These are phyloP conservation scores for Gephyroberyx darwinii DNA, from an alignment of 2,797 vertebrate genomes.

Conservation along the genomic window DNA sequence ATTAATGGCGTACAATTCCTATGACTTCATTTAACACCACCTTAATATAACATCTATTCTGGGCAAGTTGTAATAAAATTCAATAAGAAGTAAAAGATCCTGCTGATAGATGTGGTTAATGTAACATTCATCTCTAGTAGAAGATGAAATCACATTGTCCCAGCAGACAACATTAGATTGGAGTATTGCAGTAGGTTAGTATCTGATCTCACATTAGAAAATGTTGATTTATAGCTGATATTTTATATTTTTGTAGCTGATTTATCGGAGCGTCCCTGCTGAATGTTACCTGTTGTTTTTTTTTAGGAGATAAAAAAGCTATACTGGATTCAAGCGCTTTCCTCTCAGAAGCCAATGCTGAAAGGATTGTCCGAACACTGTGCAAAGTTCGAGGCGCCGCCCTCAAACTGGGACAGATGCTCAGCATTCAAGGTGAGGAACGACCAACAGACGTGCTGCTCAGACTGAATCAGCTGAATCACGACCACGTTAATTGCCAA, in stretches of 20 bases:
- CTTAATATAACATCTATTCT: neutral
- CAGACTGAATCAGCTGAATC: neutral
- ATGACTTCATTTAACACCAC: no score
- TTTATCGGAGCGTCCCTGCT: neutral
- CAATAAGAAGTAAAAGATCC: no score
- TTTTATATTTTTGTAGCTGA: no score
- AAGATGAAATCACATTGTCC: no score
- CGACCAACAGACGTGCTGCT: no score
- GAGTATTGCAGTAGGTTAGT: neutral
- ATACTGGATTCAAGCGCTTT: conserved; percentile 76
- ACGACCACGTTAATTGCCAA: neutral
- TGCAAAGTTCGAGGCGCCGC: conserved; percentile 91
- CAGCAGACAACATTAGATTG: neutral
- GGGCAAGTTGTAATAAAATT: neutral
- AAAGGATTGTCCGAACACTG: conserved; percentile 87
- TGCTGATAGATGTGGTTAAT: neutral
- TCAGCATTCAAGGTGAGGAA: conserved; percentile 89
- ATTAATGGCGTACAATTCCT: no score
- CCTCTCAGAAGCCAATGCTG: conserved; percentile 87
- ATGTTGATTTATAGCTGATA: no score
- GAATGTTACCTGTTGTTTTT: neutral
- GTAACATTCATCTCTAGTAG: neutral
- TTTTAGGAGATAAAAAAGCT: conserved; percentile 56
- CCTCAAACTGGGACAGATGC: conserved; percentile 91
- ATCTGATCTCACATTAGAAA: neutral